phyloP scores from a whole-genome alignment of 2,113 vertebrate genomes.

The Periophthalmodon schlosseri region DNA sequence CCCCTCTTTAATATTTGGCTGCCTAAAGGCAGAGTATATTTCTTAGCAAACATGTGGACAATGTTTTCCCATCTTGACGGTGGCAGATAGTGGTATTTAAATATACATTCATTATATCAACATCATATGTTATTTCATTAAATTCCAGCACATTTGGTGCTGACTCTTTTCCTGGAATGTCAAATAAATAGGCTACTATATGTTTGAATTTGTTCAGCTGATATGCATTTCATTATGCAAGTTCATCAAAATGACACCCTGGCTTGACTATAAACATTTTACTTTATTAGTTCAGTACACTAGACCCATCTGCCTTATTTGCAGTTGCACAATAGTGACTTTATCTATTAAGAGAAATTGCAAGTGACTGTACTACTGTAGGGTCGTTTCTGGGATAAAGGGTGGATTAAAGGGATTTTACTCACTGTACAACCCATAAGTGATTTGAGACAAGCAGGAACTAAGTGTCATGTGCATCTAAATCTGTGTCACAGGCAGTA shows the following conservation, averaged over 20 bases:
- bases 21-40: too few species aligned
- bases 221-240: neutral
- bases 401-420: slow-evolving; percentile 4
- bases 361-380: neutral
- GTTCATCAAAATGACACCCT: neutral
- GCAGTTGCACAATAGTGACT: neutral
- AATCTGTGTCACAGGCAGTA: neutral
- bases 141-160: neutral
- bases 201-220: neutral
- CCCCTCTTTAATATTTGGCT: too few species aligned
- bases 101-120: too few species aligned
- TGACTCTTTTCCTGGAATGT: neutral
- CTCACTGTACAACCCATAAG: neutral
- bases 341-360: neutral
- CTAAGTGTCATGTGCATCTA: neutral
- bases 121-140: too few species aligned
- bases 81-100: too few species aligned
- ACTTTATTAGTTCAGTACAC: too few species aligned
- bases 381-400: neutral
- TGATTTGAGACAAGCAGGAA: slow-evolving; percentile 1
- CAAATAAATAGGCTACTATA: too few species aligned
- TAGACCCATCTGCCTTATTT: neutral
- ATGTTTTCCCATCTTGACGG: too few species aligned
- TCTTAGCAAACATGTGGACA: too few species aligned
- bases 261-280: too few species aligned